Evolutionary conservation across 2,797 vertebrate species (phyloP).

Genomic region (Tolypeutes matacus): DNA sequence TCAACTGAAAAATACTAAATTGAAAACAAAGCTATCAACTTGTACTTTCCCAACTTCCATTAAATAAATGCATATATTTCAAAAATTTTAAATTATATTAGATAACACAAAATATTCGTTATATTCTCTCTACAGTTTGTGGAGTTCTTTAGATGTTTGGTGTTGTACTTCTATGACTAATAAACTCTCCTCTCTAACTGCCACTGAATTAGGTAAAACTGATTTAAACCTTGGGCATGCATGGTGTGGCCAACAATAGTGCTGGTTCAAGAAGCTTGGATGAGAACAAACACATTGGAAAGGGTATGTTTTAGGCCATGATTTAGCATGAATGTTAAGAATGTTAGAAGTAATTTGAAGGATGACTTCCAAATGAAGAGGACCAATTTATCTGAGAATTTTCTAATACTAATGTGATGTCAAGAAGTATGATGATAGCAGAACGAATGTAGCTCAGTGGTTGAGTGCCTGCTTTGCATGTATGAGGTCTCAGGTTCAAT

Average conservation of each 20-base stretch:
- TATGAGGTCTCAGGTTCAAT: too few relatives aligned
- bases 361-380: slow-evolving; percentile 9
- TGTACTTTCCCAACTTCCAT: slow-evolving; percentile 43
- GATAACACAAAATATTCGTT: slow-evolving; percentile 24
- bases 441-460: not conserved
- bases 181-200: slow-evolving; percentile 20
- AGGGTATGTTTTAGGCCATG: not conserved
- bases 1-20: slow-evolving; percentile 46
- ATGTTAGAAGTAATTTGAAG: not conserved
- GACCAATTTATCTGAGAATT: not conserved
- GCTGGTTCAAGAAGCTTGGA: not conserved
- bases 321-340: not conserved
- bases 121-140: slow-evolving; percentile 29
- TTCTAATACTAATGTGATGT: slow-evolving; percentile 27
- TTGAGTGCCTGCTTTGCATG: too few relatives aligned
- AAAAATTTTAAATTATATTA: slow-evolving; percentile 1
- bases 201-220: not conserved
- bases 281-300: not conserved
- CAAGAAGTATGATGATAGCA: not conserved
- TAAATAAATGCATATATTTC: slow-evolving; percentile 29
- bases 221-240: not conserved
- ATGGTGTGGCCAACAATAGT: not conserved
- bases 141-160: not conserved
- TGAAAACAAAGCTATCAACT: slow-evolving; percentile 58
- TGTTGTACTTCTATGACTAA: not conserved